Evolutionary conservation across 1,140 invertebrate genomes (phyloP).

Genomic region (Mercenaria mercenaria): DNA sequence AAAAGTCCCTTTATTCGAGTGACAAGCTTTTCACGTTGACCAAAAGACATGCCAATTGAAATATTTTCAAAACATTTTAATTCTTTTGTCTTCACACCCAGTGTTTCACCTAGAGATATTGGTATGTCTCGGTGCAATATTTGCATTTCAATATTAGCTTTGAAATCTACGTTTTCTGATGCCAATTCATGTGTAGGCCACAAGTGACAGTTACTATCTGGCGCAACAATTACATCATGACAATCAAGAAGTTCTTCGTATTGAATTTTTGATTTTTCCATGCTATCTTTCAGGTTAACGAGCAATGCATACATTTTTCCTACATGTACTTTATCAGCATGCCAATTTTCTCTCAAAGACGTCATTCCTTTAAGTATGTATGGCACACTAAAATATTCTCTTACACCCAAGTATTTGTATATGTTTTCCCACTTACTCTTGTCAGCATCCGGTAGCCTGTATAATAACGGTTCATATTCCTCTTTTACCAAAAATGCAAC

Average conservation of each 20-base stretch:
- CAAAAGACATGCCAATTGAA: slow-evolving; percentile 66
- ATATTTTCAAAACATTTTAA: slow-evolving; percentile 32
- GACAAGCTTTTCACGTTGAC: slow-evolving; percentile 78
- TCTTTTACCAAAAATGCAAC: slow-evolving; percentile 31
- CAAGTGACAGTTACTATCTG: slow-evolving; percentile 53
- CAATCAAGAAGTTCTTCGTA: not conserved
- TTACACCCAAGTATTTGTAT: not conserved
- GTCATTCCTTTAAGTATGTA: not conserved
- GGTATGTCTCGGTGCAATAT: slow-evolving; percentile 67
- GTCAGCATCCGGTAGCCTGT: not conserved
- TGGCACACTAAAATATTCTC: not conserved
- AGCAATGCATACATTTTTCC: not conserved
- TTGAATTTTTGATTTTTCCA: not conserved
- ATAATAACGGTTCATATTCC: slow-evolving; percentile 26
- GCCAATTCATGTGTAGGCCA: slow-evolving; percentile 56
- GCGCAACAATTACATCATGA: slow-evolving; percentile 50
- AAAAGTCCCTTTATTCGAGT: slow-evolving; percentile 78
- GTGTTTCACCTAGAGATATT: slow-evolving; percentile 25
- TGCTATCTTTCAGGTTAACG: not conserved
- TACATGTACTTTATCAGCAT: not conserved
- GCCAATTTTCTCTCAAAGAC: not conserved
- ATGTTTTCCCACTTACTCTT: not conserved
- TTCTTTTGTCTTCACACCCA: slow-evolving; percentile 72
- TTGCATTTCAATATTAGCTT: slow-evolving; percentile 41
- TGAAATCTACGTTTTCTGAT: slow-evolving; percentile 60